These are phyloP conservation scores for Oriolus oriolus DNA, from an alignment of 2,113 vertebrate species.

Conservation along the genomic window DNA sequence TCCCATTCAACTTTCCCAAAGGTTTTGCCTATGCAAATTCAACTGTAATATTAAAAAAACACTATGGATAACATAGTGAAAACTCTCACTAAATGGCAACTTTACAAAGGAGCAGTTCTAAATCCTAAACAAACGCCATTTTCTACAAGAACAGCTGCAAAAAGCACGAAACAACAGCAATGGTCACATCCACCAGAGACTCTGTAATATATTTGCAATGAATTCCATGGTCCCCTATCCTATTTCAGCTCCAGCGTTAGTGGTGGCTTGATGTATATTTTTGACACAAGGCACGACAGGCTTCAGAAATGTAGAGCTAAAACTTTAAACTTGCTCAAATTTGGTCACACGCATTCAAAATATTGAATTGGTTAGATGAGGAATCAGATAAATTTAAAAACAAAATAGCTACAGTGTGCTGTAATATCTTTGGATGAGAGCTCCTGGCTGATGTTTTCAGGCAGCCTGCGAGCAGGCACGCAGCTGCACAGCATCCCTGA, in stretches of 20 bases:
- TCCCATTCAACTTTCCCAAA: not conserved
- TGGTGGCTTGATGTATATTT: not conserved
- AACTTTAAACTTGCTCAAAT: not conserved
- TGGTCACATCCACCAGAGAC: not conserved
- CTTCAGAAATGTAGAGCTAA: not conserved
- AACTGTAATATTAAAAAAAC: not conserved
- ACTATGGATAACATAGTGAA: not conserved
- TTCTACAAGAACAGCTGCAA: not conserved
- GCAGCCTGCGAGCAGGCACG: fast-evolving
- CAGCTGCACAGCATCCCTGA: not conserved
- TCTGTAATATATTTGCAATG: not conserved
- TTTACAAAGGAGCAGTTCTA: not conserved
- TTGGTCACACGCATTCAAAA: not conserved
- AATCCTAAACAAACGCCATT: not conserved
- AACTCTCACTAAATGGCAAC: not conserved
- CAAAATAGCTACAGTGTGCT: constrained; percentile 28
- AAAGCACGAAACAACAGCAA: not conserved
- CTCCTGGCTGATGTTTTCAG: not conserved
- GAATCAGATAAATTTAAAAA: constrained; percentile 8
- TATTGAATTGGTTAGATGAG: not conserved
- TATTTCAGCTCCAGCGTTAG: not conserved
- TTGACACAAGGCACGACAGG: not conserved
- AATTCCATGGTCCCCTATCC: not conserved
- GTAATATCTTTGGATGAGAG: constrained; percentile 29
- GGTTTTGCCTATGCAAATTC: not conserved